These are phyloP conservation scores for Basileuterus tristriatus DNA, from an alignment of 2,797 vertebrate species.

Conservation along the genomic window DNA sequence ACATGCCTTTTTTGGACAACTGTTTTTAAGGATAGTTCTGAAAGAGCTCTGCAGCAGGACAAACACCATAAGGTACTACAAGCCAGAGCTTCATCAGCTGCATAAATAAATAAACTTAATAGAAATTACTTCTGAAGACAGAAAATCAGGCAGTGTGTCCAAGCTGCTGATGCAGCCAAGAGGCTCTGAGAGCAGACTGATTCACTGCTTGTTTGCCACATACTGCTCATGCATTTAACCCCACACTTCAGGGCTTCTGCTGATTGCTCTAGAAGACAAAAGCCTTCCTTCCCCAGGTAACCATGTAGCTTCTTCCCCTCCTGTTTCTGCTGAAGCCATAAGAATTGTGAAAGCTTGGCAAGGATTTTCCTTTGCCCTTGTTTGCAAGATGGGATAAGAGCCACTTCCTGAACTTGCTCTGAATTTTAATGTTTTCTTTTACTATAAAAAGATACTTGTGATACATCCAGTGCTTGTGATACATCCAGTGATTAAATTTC, in stretches of 20 bases:
- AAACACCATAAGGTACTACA: neutral
- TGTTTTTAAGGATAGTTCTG: neutral
- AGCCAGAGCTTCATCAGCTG: neutral
- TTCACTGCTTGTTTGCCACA: neutral
- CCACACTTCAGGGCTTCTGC: neutral
- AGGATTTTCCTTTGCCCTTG: neutral
- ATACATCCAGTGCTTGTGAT: neutral
- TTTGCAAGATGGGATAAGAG: neutral
- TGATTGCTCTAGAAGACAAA: neutral
- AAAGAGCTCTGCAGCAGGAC: neutral
- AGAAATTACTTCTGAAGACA: neutral
- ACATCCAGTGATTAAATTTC: neutral
- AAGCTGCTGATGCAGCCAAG: neutral
- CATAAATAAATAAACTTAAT: neutral
- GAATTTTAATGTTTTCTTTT: constrained; percentile 1
- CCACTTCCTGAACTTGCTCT: neutral
- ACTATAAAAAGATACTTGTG: neutral
- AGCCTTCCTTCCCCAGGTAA: neutral
- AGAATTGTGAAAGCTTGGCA: neutral
- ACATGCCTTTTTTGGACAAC: neutral
- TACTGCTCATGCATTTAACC: neutral
- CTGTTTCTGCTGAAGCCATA: neutral
- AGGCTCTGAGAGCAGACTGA: neutral
- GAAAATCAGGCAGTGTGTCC: neutral
- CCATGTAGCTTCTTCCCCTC: neutral